Base-by-base conservation (phyloP, 2,113 vertebrate species). In the Spilogale gracilis region DNA sequence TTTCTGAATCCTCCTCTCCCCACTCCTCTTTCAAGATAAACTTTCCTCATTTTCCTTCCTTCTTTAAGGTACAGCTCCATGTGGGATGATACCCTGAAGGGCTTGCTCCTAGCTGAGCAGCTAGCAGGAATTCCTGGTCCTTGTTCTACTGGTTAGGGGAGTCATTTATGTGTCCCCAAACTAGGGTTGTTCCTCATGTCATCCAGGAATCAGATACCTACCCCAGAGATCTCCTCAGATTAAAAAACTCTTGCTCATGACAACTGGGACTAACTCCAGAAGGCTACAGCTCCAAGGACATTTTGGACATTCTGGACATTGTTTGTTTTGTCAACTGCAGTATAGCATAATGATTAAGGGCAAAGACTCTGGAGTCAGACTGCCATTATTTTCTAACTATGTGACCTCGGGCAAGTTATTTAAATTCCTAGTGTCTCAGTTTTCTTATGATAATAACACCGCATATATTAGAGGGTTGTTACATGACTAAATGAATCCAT, bases 371-470 rank as follows among this genome's bases (percentile, higher is more conserved):
- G 23, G 45, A 89, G 25, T 18, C 52, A 85, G 45, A 30, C 5
- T 30, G 8, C 38, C 60, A 9, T 61, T 48, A 50, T 69, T 76
- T 97, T 93, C 12, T 80, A 58, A 94, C 38, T 67, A 20, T 43
- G 43, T 63, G 38, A 89, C 6, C 58, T 65, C 60, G 60, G n/a
- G 20, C 17, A n/a, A 60, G 38, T 89, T 65, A 54, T 86, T 30
- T 79, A 89, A 25, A 82, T 73, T 63, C 50, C 54, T 56, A 21
- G 20, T 94, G 50, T 54, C 80, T 98, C 82, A 30, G 25, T 97
- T 95, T 95, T 38, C 14, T 86, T 23, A 5, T 69, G 16, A 81
- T 63, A 86, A 25, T 23, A 91, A 52, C 6, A 94, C 14, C 52
- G 32, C 48, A 21, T 63, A 80, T 6, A n/a, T 20, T 50, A 73